Percentiles rank a stretch among this genome's conserved stretches.
phyloP scores from a whole-genome alignment of 2,888 invertebrate species.

The Conistra vaccinii region DNA sequence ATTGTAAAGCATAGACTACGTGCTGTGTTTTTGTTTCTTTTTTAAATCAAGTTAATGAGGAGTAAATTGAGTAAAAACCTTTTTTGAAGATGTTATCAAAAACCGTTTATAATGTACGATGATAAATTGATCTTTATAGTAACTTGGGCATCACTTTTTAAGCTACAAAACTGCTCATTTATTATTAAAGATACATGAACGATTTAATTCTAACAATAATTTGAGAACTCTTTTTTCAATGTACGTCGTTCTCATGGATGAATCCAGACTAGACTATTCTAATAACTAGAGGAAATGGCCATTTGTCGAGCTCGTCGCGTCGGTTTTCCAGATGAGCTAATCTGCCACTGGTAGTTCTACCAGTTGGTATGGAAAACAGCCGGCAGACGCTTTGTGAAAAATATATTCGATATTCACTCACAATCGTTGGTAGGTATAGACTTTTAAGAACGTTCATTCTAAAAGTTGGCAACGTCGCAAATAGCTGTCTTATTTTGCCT shows the following conservation, averaged over 20 bases:
- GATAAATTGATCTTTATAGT: constrained; percentile 18
- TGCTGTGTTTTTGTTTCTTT: constrained; percentile 39
- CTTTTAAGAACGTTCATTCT: background rate
- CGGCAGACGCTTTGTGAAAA: constrained; percentile 20
- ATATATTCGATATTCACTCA: constrained; percentile 2
- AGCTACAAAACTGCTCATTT: background rate
- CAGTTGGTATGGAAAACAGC: constrained; percentile 22
- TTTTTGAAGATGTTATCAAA: constrained; percentile 13
- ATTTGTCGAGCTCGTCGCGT: constrained; percentile 29
- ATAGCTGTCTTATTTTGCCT: too few relatives aligned
- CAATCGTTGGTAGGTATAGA: background rate
- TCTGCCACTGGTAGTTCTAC: constrained; percentile 25
- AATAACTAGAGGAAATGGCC: constrained; percentile 40
- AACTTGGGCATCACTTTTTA: background rate
- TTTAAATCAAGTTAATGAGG: constrained; percentile 31
- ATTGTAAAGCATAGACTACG: constrained; percentile 55
- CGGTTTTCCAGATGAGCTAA: constrained; percentile 24
- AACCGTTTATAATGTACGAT: background rate
- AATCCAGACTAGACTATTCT: constrained; percentile 29
- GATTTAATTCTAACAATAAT: background rate
- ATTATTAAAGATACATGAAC: background rate
- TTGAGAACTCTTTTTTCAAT: background rate
- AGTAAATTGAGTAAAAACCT: constrained; percentile 21
- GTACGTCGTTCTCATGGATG: constrained; percentile 3
- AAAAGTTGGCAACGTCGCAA: too few relatives aligned